Conservation (phyloP, 1,140 invertebrate genomes). For the Meteorus sp. region DNA sequence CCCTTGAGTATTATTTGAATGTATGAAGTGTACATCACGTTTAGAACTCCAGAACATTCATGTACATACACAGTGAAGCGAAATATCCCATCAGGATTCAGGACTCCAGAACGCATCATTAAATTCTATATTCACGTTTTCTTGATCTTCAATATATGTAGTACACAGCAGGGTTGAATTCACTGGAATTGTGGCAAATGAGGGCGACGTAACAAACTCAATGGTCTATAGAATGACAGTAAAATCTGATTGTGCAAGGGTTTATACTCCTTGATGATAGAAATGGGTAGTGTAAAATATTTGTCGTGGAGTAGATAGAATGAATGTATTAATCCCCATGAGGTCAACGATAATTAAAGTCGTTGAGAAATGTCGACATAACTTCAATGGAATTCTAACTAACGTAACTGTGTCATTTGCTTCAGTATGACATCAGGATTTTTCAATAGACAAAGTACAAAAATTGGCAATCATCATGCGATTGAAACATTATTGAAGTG, state of each 20-base stretch:
- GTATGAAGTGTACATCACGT: background rate
- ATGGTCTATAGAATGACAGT: conserved; percentile 9
- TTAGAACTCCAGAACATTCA: background rate
- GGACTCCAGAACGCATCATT: background rate
- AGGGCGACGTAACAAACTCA: conserved; percentile 12
- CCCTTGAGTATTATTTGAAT: no score
- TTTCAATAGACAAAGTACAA: no score
- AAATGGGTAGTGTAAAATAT: no score
- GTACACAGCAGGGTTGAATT: background rate
- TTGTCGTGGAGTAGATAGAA: no score
- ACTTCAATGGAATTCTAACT: conserved; percentile 14
- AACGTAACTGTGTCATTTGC: no score
- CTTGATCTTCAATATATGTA: background rate
- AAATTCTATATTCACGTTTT: conserved; percentile 8
- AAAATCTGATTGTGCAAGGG: conserved; percentile 14
- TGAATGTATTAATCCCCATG: conserved; percentile 9
- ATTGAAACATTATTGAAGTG: no score
- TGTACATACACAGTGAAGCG: background rate
- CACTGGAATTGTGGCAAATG: background rate
- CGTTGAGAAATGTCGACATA: background rate
- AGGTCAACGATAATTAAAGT: background rate
- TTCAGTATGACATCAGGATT: no score
- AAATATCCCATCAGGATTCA: background rate
- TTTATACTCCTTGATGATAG: background rate
- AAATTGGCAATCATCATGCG: no score